Evolutionary conservation across 2,888 invertebrate species (phyloP).

Genomic region (Leptopilina myrica): DNA sequence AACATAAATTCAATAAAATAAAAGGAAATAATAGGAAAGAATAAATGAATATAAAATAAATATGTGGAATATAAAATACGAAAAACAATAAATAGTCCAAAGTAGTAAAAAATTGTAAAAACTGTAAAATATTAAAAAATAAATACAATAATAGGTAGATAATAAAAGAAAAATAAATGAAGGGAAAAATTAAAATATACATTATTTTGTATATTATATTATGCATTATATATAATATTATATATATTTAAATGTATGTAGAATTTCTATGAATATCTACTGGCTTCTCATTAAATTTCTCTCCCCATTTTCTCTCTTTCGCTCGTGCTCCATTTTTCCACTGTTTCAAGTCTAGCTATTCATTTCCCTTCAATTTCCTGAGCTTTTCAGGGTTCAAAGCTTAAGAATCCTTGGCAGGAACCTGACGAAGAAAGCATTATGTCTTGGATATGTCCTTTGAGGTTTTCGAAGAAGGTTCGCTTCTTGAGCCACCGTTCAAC

Average conservation of each 20-base stretch:
- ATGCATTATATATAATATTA: background rate
- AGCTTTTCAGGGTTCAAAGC: slow-evolving; percentile 47
- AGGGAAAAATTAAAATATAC: too few relatives aligned
- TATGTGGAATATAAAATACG: too few relatives aligned
- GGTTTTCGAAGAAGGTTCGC: slow-evolving; percentile 15
- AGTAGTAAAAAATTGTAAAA: too few relatives aligned
- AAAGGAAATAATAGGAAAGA: too few relatives aligned
- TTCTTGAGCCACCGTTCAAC: background rate
- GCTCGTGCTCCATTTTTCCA: background rate
- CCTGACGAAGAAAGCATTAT: background rate
- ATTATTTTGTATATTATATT: too few relatives aligned
- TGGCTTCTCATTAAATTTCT: slow-evolving; percentile 14
- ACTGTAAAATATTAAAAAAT: too few relatives aligned
- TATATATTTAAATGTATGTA: background rate
- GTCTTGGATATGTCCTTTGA: slow-evolving; percentile 15
- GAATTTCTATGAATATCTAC: background rate
- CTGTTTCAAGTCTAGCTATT: slow-evolving; percentile 31
- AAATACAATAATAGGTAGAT: too few relatives aligned
- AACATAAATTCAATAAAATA: too few relatives aligned
- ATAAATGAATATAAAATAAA: too few relatives aligned
- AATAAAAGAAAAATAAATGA: too few relatives aligned
- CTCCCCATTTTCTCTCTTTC: too few relatives aligned
- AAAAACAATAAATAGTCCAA: too few relatives aligned
- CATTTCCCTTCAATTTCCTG: slow-evolving; percentile 39
- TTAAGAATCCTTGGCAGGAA: slow-evolving; percentile 23